Evolutionary conservation across 2,888 invertebrate species (phyloP), one percentile per base, ranked within the genome.

Genomic region (Oscheius onirici): DNA sequence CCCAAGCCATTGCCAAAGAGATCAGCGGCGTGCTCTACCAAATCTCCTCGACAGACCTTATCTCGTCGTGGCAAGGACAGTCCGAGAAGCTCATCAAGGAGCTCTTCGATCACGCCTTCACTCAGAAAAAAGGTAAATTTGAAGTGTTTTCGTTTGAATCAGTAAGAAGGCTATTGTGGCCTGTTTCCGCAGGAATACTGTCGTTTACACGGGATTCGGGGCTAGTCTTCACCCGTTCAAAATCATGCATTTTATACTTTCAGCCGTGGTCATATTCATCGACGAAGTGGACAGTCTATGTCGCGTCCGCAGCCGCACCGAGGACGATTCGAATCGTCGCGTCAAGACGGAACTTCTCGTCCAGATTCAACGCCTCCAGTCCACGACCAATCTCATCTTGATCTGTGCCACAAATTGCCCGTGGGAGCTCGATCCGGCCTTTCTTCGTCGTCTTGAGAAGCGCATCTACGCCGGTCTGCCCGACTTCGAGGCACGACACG

Each of bases 201-300:
- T n/a, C n/a, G n/a, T n/a, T n/a, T n/a, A n/a, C n/a, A n/a, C n/a
- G n/a, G n/a, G n/a, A n/a, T n/a, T n/a, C n/a, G n/a, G n/a, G n/a
- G n/a, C n/a, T n/a, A n/a, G n/a, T n/a, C n/a, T n/a, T n/a, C n/a
- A n/a, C n/a, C n/a, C n/a, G n/a, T n/a, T n/a, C n/a, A n/a, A n/a
- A n/a, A n/a, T n/a, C n/a, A n/a, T n/a, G n/a, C n/a, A n/a, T n/a
- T n/a, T n/a, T n/a, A n/a, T n/a, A n/a, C 8, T 60, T 65, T 49
- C 24, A 74, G 88, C 88, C 71, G 88, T 89, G 17, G 88, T 91
- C 17, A 87, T 91, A 46, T 91, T 91, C 83, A 90, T 91, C 69
- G 91, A 91, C 86, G 91, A 91, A 87, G 89, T 91, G 49, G 91
- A 91, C 86, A 90, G 91, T 63, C 86, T 91, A 69, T 91, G 91